Evolutionary conservation across 2,113 vertebrate species (phyloP).

Genomic region (Mellivora capensis): DNA sequence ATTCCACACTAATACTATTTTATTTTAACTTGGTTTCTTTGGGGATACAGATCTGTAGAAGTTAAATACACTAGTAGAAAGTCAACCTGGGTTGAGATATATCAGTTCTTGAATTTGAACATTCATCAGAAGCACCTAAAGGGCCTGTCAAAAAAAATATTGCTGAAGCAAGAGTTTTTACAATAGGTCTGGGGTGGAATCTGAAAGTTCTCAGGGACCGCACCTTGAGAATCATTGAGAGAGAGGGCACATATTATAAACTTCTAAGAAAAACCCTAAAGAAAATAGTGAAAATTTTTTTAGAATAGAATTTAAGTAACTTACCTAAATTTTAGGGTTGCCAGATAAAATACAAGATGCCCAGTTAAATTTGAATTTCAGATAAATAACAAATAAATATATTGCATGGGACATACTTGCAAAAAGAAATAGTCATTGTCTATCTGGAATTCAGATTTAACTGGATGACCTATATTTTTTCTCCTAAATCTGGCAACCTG

Average conservation of each 20-base stretch:
- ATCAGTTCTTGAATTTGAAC: neutral
- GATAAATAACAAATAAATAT: neutral
- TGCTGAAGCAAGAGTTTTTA: neutral
- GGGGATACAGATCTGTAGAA: neutral
- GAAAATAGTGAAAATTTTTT: neutral
- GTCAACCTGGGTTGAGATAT: neutral
- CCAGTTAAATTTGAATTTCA: constrained; percentile 6
- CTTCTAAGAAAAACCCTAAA: neutral
- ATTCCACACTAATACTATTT: neutral
- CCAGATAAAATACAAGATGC: neutral
- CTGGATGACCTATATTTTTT: neutral
- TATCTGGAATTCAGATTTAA: constrained; percentile 13
- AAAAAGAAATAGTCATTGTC: neutral
- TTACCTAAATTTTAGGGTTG: neutral
- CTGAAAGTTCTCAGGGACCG: neutral
- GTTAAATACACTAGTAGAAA: neutral
- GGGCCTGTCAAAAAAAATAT: neutral
- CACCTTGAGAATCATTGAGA: neutral
- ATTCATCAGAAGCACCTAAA: neutral
- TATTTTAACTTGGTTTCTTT: neutral
- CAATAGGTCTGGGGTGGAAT: neutral
- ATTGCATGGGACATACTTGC: neutral
- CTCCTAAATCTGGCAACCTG: neutral
- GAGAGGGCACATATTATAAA: neutral
- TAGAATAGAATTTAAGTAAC: neutral